Evolutionary conservation across 1,140 invertebrate species (phyloP), one percentile per base, ranked within the genome.

Genomic region (Ptiloglossa arizonensis): DNA sequence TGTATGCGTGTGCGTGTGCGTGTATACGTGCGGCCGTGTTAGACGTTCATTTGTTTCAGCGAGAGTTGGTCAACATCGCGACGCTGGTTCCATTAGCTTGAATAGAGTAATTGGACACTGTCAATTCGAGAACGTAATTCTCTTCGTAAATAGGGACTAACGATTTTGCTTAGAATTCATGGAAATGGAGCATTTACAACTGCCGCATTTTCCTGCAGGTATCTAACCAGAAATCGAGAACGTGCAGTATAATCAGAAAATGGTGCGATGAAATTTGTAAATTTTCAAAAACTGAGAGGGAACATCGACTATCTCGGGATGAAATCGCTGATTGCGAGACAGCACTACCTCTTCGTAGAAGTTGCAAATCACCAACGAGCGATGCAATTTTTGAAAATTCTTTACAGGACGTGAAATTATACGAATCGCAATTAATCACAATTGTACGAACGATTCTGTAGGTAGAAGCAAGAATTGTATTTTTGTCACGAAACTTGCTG

Each of bases 61-160:
- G 35, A 59, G 54, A 29, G 35, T 70, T 59, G 54, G 27, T 70
- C 32, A 59, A 70, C 41, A 70, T 41, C 68, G 13, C 13, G 54
- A 46, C 44, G 35, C 38, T 38, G 52, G 35, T 70, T 72, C 57
- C 70, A 72, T 72, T 72, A 72, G 57, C 70, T 46, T 62, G 59
- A 72, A 72, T 35, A 50, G 41, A 35, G 44, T 72, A 62, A 62
- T 72, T 72, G 68, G 38, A 62, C 57, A 52, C 41, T 72, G 57
- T 72, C 57, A 52, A 72, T 72, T 72, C 57, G 44, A 50, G 70
- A 50, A 38, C 29, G 59, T 50, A 72, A 62, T 72, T 62, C 32
- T 27, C 41, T 15, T 17, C 22, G 46, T 72, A 62, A 70, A 62
- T 50, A 72, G 56, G 15, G 22, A 50, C 46, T 62, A 52, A 63